Percentiles rank a stretch among this genome's conserved stretches.
Conservation (phyloP, 2,888 invertebrate genomes). For the Ophraella communa region DNA sequence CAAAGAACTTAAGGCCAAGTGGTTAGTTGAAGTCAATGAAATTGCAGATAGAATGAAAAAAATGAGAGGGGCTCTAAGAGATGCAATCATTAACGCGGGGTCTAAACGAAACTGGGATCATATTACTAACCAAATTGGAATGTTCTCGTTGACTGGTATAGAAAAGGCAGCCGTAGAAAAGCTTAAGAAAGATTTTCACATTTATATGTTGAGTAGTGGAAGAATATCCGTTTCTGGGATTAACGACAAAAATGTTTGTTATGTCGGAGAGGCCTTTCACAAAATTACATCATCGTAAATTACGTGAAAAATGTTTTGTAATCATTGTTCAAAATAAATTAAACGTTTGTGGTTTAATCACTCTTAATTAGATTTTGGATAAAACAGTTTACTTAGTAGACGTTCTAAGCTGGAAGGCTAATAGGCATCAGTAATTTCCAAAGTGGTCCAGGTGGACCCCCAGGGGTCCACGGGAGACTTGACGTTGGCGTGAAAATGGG, state of each 20-base stretch:
- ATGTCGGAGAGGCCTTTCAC: slow-evolving; percentile 70
- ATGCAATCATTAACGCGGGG: slow-evolving; percentile 66
- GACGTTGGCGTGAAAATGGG: too few relatives aligned
- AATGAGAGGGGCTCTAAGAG: slow-evolving; percentile 64
- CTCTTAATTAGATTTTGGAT: too few relatives aligned
- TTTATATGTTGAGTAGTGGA: slow-evolving; percentile 72
- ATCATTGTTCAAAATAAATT: neutral
- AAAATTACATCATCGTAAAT: slow-evolving; percentile 59
- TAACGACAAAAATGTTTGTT: slow-evolving; percentile 68
- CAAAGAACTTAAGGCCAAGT: slow-evolving; percentile 59
- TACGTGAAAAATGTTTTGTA: neutral
- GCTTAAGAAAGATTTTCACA: slow-evolving; percentile 67
- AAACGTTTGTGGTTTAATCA: too few relatives aligned
- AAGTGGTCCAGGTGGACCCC: too few relatives aligned
- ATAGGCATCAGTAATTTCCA: too few relatives aligned
- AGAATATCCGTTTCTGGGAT: slow-evolving; percentile 72
- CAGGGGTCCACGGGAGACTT: too few relatives aligned
- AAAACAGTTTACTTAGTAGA: too few relatives aligned
- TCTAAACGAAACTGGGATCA: slow-evolving; percentile 69
- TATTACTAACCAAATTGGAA: slow-evolving; percentile 73
- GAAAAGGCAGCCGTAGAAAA: slow-evolving; percentile 63
- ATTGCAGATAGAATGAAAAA: slow-evolving; percentile 42
- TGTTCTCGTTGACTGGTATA: slow-evolving; percentile 76
- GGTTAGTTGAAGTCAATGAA: slow-evolving; percentile 65
- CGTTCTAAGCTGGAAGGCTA: too few relatives aligned